Evolutionary conservation across 2,113 vertebrate genomes (phyloP).

Genomic region (Sylvia atricapilla): DNA sequence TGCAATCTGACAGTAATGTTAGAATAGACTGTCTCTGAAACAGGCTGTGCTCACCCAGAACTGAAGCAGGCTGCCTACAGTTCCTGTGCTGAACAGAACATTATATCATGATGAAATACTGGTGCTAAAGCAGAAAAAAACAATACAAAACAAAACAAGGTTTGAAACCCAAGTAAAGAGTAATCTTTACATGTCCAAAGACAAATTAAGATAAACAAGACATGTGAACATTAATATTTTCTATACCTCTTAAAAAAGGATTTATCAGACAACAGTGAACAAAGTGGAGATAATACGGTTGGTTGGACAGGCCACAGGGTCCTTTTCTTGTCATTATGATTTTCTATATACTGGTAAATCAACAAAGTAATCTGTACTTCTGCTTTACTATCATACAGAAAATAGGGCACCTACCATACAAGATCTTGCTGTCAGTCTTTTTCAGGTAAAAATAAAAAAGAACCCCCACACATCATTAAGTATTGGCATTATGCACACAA

Average conservation of each 20-base stretch:
- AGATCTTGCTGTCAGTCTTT: background rate
- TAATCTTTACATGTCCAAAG: background rate
- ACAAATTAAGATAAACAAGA: background rate
- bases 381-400: background rate
- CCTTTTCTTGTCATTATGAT: background rate
- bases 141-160: background rate
- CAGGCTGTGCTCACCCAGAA: background rate
- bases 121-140: background rate
- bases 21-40: constrained; percentile 20
- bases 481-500: background rate
- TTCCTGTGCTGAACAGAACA: background rate
- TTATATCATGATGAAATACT: background rate
- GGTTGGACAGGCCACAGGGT: background rate
- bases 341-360: background rate
- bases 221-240: background rate
- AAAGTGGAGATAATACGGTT: background rate
- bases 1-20: background rate
- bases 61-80: background rate
- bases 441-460: background rate
- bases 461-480: rapidly evolving
- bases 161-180: background rate
- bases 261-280: background rate
- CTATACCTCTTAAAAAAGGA: background rate
- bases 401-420: background rate
- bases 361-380: background rate